Conservation (phyloP, 2,888 invertebrate species). For the Eristalis arbustorum region DNA sequence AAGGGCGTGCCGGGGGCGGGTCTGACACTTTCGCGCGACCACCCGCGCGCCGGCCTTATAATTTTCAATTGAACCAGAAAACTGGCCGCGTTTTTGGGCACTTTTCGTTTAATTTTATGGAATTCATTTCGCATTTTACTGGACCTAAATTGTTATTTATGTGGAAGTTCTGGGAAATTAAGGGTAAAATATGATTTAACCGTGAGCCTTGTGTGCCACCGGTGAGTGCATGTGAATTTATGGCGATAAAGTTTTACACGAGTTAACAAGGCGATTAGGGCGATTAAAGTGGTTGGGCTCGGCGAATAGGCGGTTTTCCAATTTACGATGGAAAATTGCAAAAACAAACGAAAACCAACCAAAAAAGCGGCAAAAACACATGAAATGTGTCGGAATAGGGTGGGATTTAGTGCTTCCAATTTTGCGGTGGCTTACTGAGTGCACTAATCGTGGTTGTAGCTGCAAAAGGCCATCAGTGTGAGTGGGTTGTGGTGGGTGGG, state of each 20-base stretch:
- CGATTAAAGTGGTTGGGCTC: neutral
- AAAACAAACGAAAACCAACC: neutral
- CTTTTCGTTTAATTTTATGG: slow-evolving; percentile 32
- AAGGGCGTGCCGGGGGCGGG: neutral
- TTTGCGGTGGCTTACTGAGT: neutral
- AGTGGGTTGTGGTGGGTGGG: neutral
- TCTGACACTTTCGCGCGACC: neutral
- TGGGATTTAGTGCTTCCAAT: neutral
- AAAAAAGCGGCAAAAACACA: neutral
- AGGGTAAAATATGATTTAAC: slow-evolving; percentile 41
- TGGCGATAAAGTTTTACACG: slow-evolving; percentile 23
- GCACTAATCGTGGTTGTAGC: neutral
- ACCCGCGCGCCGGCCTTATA: neutral
- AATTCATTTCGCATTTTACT: slow-evolving; percentile 35
- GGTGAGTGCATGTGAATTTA: neutral
- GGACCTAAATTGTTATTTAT: slow-evolving; percentile 51
- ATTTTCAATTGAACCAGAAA: slow-evolving; percentile 57
- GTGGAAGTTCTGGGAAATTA: slow-evolving; percentile 23
- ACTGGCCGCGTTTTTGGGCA: neutral
- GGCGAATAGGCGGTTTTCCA: neutral
- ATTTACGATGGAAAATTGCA: slow-evolving; percentile 12
- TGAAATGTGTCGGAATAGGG: neutral
- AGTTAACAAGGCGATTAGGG: slow-evolving; percentile 44
- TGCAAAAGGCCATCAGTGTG: neutral
- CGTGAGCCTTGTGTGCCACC: neutral